Percentiles rank a stretch among this genome's conserved stretches.
These are phyloP conservation scores for Alethe castanea DNA, from an alignment of 2,113 vertebrate species.

Conservation along the genomic window DNA sequence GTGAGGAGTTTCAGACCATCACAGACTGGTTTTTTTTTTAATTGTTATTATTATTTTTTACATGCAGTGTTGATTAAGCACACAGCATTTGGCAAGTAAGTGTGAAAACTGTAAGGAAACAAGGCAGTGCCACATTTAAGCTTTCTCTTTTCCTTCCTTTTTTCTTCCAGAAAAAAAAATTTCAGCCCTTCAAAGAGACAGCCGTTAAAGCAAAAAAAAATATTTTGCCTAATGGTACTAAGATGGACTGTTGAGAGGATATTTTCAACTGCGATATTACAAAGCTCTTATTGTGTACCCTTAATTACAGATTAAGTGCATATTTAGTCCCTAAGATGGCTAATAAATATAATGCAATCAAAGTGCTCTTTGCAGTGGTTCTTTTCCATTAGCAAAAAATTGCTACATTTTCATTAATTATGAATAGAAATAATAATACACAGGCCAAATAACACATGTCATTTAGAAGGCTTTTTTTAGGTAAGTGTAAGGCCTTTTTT, in stretches of 20 bases:
- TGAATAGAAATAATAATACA: background rate
- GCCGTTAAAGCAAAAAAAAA: background rate
- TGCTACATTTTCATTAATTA: conserved; percentile 22
- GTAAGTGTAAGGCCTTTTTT: background rate
- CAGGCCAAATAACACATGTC: background rate
- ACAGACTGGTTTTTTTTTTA: background rate
- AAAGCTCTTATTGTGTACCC: background rate
- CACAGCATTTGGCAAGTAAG: background rate
- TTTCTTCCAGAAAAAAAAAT: background rate
- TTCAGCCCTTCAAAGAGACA: background rate
- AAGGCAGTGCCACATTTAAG: background rate
- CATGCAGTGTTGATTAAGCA: background rate
- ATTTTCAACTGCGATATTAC: background rate
- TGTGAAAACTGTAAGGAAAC: background rate
- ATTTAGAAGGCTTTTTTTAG: background rate
- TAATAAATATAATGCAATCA: conserved; percentile 6
- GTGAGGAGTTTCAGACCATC: background rate
- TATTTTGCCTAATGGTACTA: background rate
- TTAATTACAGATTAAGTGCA: conserved; percentile 36
- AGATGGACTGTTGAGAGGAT: background rate
- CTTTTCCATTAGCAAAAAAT: conserved; percentile 28
- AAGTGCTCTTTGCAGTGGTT: background rate
- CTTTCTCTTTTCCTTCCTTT: background rate
- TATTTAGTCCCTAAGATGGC: background rate
- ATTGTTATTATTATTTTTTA: background rate